phyloP scores from a whole-genome alignment of 1,140 invertebrate species.

The Diploscapter pachys region DNA sequence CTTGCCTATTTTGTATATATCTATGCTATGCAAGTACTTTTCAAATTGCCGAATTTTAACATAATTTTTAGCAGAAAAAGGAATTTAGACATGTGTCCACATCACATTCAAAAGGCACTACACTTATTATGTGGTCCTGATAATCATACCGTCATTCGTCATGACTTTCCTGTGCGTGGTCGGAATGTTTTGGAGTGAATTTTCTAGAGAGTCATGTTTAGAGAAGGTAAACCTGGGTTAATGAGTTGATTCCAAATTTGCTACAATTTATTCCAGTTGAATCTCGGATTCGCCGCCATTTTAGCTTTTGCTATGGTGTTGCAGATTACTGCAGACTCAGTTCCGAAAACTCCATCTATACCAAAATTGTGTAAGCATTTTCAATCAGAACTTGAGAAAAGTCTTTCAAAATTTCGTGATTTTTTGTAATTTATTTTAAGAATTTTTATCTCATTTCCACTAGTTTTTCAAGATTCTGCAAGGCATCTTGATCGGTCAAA shows the following conservation, averaged over 20 bases:
- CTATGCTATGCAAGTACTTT: too few species aligned
- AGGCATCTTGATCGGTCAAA: too few species aligned
- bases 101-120: not conserved
- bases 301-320: not conserved
- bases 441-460: not conserved
- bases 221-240: conserved; percentile 6
- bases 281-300: conserved; percentile 3
- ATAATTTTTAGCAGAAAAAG: too few species aligned
- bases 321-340: conserved; percentile 3
- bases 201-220: not conserved
- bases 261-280: conserved; percentile 1
- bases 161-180: conserved; percentile 16
- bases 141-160: conserved; percentile 16
- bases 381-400: too few species aligned
- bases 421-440: too few species aligned
- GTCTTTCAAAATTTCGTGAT: too few species aligned
- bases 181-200: not conserved
- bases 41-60: too few species aligned
- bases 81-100: too few species aligned
- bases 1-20: too few species aligned
- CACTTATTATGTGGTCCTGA: conserved; percentile 14
- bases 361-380: conserved; percentile 5
- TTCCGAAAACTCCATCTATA: conserved; percentile 2
- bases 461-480: not conserved
- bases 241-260: not conserved